These are phyloP conservation scores for Micoletzkya japonica DNA, from an alignment of 2,888 invertebrate genomes.

Conservation along the genomic window DNA sequence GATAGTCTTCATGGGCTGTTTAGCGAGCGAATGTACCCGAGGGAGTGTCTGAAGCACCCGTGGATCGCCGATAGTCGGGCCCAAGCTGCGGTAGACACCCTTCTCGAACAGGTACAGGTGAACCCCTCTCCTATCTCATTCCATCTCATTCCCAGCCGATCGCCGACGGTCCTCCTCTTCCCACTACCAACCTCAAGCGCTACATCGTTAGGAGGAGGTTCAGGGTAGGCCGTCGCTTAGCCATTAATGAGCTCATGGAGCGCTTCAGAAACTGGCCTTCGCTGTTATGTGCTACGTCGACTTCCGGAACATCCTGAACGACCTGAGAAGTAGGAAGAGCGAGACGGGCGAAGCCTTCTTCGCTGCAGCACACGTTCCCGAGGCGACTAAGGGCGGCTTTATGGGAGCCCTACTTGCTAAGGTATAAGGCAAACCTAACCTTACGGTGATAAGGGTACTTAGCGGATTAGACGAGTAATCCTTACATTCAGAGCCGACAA, in stretches of 20 bases:
- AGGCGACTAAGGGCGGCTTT: background rate
- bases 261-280: slow-evolving; percentile 27
- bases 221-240: slow-evolving; percentile 42
- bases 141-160: slow-evolving; percentile 14
- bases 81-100: slow-evolving; percentile 37
- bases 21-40: slow-evolving; percentile 61
- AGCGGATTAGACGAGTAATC: background rate
- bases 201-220: slow-evolving; percentile 58
- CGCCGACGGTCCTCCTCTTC: slow-evolving; percentile 42
- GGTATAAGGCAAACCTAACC: no score
- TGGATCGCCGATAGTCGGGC: slow-evolving; percentile 55
- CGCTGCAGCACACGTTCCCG: slow-evolving; percentile 15
- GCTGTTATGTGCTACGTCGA: slow-evolving; percentile 31
- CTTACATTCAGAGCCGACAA: no score
- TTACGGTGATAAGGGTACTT: background rate
- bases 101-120: slow-evolving; percentile 5
- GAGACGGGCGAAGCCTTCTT: slow-evolving; percentile 24
- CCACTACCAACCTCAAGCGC: slow-evolving; percentile 50
- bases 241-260: background rate
- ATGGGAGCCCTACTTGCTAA: slow-evolving; percentile 19
- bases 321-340: slow-evolving; percentile 15
- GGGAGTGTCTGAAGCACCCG: slow-evolving; percentile 59
- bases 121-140: background rate
- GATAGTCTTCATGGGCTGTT: background rate
- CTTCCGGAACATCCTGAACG: slow-evolving; percentile 25